Evolutionary conservation across 2,113 vertebrate genomes (phyloP).

Genomic region (human (Homo sapiens)): GRCh38 chr19:7211501-7212000

Average conservation of each 20-base stretch:
- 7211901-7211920: accelerated
- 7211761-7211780: constrained; percentile 66
- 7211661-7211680: constrained; percentile 75
- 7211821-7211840: background rate
- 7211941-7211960: background rate
- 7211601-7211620: constrained; percentile 65
- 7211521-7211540: background rate
- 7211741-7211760: constrained; percentile 47
- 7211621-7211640: background rate
- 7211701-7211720: accelerated
- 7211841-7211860: background rate
- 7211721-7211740: background rate
- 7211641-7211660: constrained; percentile 62
- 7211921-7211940: background rate
- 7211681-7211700: constrained; percentile 74
- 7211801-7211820: background rate
- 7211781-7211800: background rate
- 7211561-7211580: constrained; percentile 74
- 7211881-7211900: background rate
- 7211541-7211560: constrained; percentile 62
- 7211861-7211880: background rate
- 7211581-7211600: constrained; percentile 70
- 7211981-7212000: background rate
- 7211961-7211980: background rate
- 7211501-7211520: background rate